phyloP scores from a whole-genome alignment of 2,888 invertebrate genomes.

The Aspidapion aeneum region DNA sequence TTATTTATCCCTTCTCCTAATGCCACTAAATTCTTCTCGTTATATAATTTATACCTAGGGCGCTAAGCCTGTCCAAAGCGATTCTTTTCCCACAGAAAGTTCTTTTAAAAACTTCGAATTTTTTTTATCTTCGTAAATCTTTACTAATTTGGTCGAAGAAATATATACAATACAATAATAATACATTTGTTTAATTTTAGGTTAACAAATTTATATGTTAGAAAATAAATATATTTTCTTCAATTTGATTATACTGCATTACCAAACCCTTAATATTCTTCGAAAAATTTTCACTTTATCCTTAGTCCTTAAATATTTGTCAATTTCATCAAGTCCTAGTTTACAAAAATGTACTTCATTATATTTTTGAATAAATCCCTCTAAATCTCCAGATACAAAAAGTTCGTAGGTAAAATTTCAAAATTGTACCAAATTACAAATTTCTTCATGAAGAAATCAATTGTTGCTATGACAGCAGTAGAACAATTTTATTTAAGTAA shows the following conservation, averaged over 20 bases:
- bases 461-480: slow-evolving; percentile 58
- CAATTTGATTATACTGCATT: slow-evolving; percentile 34
- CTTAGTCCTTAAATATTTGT: slow-evolving; percentile 38
- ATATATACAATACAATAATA: slow-evolving; percentile 52
- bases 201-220: slow-evolving; percentile 50
- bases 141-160: no score
- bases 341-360: slow-evolving; percentile 51
- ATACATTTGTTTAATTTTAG: slow-evolving; percentile 34
- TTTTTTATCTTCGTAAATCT: no score
- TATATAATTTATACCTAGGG: no score
- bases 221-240: slow-evolving; percentile 46
- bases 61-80: slow-evolving; percentile 72
- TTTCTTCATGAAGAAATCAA: slow-evolving; percentile 58
- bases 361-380: slow-evolving; percentile 45
- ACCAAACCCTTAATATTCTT: slow-evolving; percentile 47
- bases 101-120: slow-evolving; percentile 48
- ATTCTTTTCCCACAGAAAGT: slow-evolving; percentile 45
- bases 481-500: slow-evolving; percentile 58
- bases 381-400: slow-evolving; percentile 47
- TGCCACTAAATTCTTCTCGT: no score
- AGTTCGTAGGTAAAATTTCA: slow-evolving; percentile 75
- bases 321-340: slow-evolving; percentile 44
- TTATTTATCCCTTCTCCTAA: no score
- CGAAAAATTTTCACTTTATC: no score
- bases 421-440: slow-evolving; percentile 56